phyloP scores from a whole-genome alignment of 92 coral and sea anemone species.

The Meandrina meandrites region DNA sequence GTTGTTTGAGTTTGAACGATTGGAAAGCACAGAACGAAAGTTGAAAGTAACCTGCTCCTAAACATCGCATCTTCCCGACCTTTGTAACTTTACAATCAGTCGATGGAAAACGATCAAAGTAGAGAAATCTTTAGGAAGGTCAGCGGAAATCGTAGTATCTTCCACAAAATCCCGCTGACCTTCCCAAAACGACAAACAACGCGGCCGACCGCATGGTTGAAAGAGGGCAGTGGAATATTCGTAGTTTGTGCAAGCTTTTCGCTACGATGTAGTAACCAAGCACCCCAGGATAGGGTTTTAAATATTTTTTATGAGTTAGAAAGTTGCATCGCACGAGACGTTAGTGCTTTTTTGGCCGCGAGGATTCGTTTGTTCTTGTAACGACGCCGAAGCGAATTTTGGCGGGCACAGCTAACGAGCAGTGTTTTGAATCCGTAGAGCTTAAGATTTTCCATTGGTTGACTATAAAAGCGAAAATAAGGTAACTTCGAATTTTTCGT shows the following conservation, averaged over 20 bases:
- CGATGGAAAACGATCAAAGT: conserved; percentile 29
- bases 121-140: conserved; percentile 58
- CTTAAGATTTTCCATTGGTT: neutral
- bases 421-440: neutral
- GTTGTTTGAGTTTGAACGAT: conserved; percentile 17
- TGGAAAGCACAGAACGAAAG: neutral
- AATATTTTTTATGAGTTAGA: neutral
- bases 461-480: neutral
- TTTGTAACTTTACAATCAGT: neutral
- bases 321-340: neutral
- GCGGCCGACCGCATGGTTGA: conserved; percentile 15
- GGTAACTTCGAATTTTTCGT: neutral
- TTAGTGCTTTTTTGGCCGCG: neutral
- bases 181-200: conserved; percentile 47
- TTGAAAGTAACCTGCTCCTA: neutral
- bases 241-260: neutral
- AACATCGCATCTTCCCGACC: neutral
- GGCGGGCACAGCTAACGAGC: conserved; percentile 29
- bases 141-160: conserved; percentile 71
- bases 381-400: conserved; percentile 10
- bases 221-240: neutral
- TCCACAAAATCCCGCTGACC: conserved; percentile 81
- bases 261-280: neutral
- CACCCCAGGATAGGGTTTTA: neutral
- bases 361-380: conserved; percentile 7